These are phyloP conservation scores for Napeogenes inachia DNA, from an alignment of 2,888 invertebrate species.

Conservation along the genomic window DNA sequence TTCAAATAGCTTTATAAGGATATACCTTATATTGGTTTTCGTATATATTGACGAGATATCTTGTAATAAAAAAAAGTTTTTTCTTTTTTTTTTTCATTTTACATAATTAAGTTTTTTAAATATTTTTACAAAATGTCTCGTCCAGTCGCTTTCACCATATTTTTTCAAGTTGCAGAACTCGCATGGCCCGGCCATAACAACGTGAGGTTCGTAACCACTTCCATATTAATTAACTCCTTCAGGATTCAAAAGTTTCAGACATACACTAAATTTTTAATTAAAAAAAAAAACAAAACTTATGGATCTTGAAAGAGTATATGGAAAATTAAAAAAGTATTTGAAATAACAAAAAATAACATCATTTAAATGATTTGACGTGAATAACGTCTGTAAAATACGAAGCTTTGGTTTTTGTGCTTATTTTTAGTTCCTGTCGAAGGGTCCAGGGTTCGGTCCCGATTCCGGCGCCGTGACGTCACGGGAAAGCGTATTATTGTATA, in stretches of 20 bases:
- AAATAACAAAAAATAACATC: constrained; percentile 22
- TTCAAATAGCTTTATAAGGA: constrained; percentile 5
- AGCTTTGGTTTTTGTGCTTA: constrained; percentile 61
- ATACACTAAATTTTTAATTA: neutral
- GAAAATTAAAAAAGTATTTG: constrained; percentile 10
- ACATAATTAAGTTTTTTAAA: no score
- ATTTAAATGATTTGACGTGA: constrained; percentile 33
- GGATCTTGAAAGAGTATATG: constrained; percentile 22
- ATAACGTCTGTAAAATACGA: constrained; percentile 40
- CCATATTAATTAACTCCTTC: constrained; percentile 26
- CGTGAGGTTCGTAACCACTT: constrained; percentile 39
- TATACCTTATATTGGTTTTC: neutral
- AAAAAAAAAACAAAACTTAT: constrained; percentile 2
- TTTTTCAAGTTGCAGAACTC: constrained; percentile 42
- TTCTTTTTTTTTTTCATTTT: constrained; percentile 3
- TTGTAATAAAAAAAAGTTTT: constrained; percentile 1
- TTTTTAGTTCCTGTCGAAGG: constrained; percentile 46
- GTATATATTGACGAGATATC: neutral
- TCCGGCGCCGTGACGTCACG: constrained; percentile 20
- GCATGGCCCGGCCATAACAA: constrained; percentile 31
- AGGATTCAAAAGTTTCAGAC: constrained; percentile 12
- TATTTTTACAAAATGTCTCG: constrained; percentile 34
- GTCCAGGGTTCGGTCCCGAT: neutral
- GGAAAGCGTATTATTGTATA: constrained; percentile 9
- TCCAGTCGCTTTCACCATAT: constrained; percentile 36